Base-by-base conservation (phyloP, 2,888 invertebrate species). In the Charanyca ferruginea region DNA sequence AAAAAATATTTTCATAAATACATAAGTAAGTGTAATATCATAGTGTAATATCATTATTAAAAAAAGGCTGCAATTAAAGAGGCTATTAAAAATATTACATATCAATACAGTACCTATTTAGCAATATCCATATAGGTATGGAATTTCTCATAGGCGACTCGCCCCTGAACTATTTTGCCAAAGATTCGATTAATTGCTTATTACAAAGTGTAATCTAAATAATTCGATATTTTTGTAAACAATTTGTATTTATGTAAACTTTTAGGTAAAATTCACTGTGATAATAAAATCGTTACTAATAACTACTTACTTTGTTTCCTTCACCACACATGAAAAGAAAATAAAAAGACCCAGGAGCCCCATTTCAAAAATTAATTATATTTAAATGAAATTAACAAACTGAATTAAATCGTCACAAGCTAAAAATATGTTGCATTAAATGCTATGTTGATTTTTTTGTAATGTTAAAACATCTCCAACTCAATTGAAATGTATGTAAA, bases 381-480 rank as follows among this genome's bases (percentile, higher is more conserved):
- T 93, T 93, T 90, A 92, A 94, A 93, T 90, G 90, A 94, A 94
- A 93, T 91, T 89, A 92, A 93, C 87, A 93, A 93, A 92, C 92
- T 89, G 91, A 93, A 93, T 89, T 93, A 90, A 91, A 91, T 85
- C 84, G 90, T 91, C 93, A 91, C 90, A 91, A 91, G 93, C 90
- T 91, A 91, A 91, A 89, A 90, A 90, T 89, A 93, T 87, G 86
- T 87, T 87, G 87, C 88, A 88, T 87, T 88, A 87, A 85, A 90
- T 88, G 89, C 85, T 88, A 89, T 84, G 85, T 88, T 88, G 89
- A 89, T 89, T 90, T 87, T 87, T 85, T 84, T 73, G 75, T 72
- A 76, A 77, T 67, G 73, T 81, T 83, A 79, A 87, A 87, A 90
- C 86, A 90, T 87, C 82, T 89, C 83, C 87, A 86, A 89, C 85